Base-by-base conservation (phyloP, 2,113 vertebrate genomes). In the Cyphomyrus discorhynchus region DNA sequence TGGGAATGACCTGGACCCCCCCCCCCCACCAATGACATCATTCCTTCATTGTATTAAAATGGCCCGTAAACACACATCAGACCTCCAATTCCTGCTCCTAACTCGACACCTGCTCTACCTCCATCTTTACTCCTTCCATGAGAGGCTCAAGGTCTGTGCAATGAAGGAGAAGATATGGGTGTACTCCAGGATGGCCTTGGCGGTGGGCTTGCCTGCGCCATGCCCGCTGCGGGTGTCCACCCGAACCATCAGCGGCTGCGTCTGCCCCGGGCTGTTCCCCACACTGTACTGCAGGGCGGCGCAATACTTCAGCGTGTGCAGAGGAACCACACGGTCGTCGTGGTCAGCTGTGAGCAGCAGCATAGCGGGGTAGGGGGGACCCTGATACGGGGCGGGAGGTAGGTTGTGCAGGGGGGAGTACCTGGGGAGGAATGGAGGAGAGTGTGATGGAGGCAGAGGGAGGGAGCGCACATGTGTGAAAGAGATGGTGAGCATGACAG, bases 331-430 rank as follows among this genome's bases (percentile, higher is more conserved):
- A 0, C 96, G 95, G 89, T 96, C 96, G 2, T 96, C 95, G 21
- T 96, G 96, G 42, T 96, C 96, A 0, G 94, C 96, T 0, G 96
- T 96, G 88, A 96, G 94, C 3, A 96, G 92, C 91, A 96, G 92
- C 31, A 96, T 88, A 10, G 96, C 95, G 0, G 96, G 96, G 90
- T 93, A 96, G 0, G 92, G 53, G 0, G 85, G 86, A 3, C 92
- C 93, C 2, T 92, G 88, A 58, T 93, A 92, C 1, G 93, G 92
- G 0, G 87, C 50, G 0, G 13, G 13, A 0, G 95, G 95, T n/a
- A 96, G 93, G 87, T 95, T 96, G 39, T 96, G 95, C 0, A 96
- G 92, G 21, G 96, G 96, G 27, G 96, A 96, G 89, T 96, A 96
- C 92, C 96, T 96, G 91, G 52, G 50, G 27, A 7, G 19, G 56